Evolutionary conservation across 1,140 invertebrate species (phyloP).

Genomic region (Scaptomyza montana): DNA sequence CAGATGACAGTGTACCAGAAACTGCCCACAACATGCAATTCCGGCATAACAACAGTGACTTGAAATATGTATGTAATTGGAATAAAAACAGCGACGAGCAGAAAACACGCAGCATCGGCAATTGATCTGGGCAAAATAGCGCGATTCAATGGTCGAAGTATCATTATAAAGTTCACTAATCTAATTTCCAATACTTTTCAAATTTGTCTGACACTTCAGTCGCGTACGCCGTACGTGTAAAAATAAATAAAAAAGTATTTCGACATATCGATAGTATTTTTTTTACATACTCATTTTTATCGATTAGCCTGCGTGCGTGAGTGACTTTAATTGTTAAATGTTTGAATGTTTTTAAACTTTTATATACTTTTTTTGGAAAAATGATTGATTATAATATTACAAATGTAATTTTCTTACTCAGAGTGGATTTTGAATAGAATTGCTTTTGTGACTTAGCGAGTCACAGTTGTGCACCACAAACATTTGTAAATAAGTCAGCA

Average conservation of each 20-base stretch:
- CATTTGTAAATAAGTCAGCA: no score
- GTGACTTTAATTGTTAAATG: no score
- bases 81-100: constrained; percentile 56
- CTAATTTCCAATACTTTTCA: constrained; percentile 22
- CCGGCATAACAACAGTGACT: constrained; percentile 87
- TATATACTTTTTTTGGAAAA: no score
- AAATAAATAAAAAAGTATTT: constrained; percentile 13
- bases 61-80: constrained; percentile 84
- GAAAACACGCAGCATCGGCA: constrained; percentile 64
- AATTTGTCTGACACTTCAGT: constrained; percentile 18
- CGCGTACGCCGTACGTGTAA: neutral
- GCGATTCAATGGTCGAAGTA: constrained; percentile 52
- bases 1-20: constrained; percentile 87
- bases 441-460: neutral
- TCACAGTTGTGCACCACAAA: neutral
- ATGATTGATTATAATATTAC: no score
- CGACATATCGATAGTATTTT: constrained; percentile 11
- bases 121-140: constrained; percentile 38
- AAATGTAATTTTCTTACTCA: no score
- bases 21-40: constrained; percentile 84
- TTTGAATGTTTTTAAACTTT: no score
- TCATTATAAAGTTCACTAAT: constrained; percentile 48
- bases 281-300: neutral
- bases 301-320: neutral
- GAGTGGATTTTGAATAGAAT: neutral